A percentile compares a stretch with the other conserved stretches of the same genome.
phyloP scores from a whole-genome alignment of 2,113 vertebrate genomes.

The Mus musculus region GRCm39 chr7:82741501-82742000 shows the following conservation, averaged over 20 bases:
- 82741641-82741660: not conserved
- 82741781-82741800: not conserved
- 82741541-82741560: not conserved
- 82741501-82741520: too few relatives aligned
- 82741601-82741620: too few relatives aligned
- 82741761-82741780: not conserved
- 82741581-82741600: not conserved
- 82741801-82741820: not conserved
- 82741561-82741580: not conserved
- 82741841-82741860: not conserved
- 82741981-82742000: conserved; percentile 61
- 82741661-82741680: not conserved
- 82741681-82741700: too few relatives aligned
- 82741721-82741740: not conserved
- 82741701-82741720: not conserved
- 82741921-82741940: conserved; percentile 18
- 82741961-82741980: conserved; percentile 60
- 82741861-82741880: conserved; percentile 41
- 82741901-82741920: not conserved
- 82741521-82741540: not conserved
- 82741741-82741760: too few relatives aligned
- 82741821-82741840: not conserved
- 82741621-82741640: not conserved
- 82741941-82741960: conserved; percentile 31
- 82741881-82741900: conserved; percentile 25